A percentile compares a stretch with the other conserved stretches of the same genome.
Conservation (phyloP, 2,888 invertebrate species). For the Hydrotaea diabolus region DNA sequence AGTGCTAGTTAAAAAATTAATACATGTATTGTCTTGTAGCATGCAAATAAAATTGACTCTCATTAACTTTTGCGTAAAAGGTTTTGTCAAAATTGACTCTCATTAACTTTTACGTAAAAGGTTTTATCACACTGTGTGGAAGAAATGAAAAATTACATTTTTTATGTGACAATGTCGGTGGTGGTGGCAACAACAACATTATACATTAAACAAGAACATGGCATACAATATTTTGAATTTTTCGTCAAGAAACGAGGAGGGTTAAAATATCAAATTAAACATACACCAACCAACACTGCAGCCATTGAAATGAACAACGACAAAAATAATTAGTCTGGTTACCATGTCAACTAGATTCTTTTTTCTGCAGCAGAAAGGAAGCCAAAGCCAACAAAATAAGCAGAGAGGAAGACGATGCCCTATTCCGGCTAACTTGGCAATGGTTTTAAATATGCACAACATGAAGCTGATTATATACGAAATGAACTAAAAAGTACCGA, state of each 20-base stretch:
- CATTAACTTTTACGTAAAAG: not conserved
- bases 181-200: conserved; percentile 2
- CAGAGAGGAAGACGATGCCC: not conserved
- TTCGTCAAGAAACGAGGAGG: not conserved
- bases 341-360: conserved; percentile 10
- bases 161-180: not conserved
- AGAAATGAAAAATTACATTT: conserved; percentile 1
- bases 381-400: too few relatives aligned
- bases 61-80: too few relatives aligned
- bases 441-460: conserved; percentile 34
- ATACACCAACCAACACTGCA: not conserved
- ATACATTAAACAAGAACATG: not conserved
- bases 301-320: not conserved
- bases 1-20: too few relatives aligned
- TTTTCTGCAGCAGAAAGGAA: not conserved
- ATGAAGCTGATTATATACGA: conserved; percentile 16
- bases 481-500: conserved; percentile 1
- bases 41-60: too few relatives aligned
- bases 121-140: not conserved
- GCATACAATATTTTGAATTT: conserved; percentile 1
- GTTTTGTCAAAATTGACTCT: too few relatives aligned
- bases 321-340: conserved; percentile 37
- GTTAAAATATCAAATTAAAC: not conserved
- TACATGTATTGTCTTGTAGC: too few relatives aligned
- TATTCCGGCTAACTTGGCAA: not conserved